phyloP scores from a whole-genome alignment of 1,140 invertebrate species.

The Asbolus verrucosus region DNA sequence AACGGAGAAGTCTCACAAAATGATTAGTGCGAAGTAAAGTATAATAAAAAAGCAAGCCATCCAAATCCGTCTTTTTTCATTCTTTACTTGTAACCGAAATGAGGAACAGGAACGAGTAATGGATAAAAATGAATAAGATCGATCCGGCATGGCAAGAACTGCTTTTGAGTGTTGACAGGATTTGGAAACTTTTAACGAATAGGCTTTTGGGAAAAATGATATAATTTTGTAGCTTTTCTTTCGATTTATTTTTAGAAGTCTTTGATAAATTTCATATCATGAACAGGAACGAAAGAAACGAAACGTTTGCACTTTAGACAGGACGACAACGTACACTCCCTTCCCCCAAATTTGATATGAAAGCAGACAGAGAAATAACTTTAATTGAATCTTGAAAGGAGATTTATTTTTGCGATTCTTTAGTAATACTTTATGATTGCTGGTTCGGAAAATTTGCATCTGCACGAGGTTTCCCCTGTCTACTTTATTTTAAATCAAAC shows the following conservation, averaged over 20 bases:
- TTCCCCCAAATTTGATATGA: constrained; percentile 21
- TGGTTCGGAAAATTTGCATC: constrained; percentile 59
- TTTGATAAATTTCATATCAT: constrained; percentile 34
- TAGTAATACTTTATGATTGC: constrained; percentile 61
- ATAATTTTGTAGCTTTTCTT: constrained; percentile 46
- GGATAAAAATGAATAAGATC: no score
- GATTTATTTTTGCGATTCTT: constrained; percentile 59
- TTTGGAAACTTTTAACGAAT: constrained; percentile 51
- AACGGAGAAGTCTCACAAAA: constrained; percentile 44
- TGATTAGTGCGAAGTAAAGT: constrained; percentile 47
- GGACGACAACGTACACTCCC: constrained; percentile 11
- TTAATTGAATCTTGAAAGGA: constrained; percentile 59
- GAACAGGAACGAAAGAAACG: constrained; percentile 34
- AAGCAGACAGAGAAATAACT: constrained; percentile 50
- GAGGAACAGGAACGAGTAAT: background rate
- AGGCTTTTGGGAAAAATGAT: no score
- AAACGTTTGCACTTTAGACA: constrained; percentile 33
- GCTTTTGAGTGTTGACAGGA: constrained; percentile 50
- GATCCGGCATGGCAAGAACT: constrained; percentile 18
- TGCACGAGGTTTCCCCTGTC: background rate
- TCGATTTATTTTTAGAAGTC: constrained; percentile 36
- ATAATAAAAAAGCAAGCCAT: constrained; percentile 46
- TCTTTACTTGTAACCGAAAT: constrained; percentile 15
- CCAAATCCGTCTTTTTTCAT: background rate
- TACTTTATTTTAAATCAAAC: background rate